These are phyloP conservation scores for Dryobotodes eremita DNA, from an alignment of 2,888 invertebrate genomes.

Conservation along the genomic window DNA sequence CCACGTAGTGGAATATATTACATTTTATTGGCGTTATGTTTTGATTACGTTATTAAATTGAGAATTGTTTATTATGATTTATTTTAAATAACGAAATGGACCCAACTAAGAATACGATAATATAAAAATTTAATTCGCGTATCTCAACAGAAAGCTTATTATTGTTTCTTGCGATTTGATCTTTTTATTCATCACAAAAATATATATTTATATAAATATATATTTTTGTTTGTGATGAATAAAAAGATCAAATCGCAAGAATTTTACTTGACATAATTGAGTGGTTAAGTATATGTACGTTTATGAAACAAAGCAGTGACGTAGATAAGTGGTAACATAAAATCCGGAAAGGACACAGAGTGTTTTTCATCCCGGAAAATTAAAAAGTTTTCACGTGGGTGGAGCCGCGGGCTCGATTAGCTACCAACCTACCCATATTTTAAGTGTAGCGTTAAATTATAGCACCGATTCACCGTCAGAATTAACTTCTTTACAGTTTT, in stretches of 20 bases:
- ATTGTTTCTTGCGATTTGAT: neutral
- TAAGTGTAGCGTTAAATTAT: slow-evolving; percentile 26
- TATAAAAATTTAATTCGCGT: neutral
- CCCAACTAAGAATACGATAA: neutral
- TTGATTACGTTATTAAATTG: neutral
- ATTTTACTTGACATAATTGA: no score
- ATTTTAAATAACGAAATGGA: neutral
- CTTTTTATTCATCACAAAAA: neutral
- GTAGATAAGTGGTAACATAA: slow-evolving; percentile 42
- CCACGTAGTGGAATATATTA: slow-evolving; percentile 41
- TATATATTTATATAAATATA: no score
- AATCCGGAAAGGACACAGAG: slow-evolving; percentile 36
- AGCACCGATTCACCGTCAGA: neutral
- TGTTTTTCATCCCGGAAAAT: slow-evolving; percentile 55
- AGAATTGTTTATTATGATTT: neutral
- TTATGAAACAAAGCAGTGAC: slow-evolving; percentile 10
- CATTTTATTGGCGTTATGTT: slow-evolving; percentile 24
- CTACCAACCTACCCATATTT: slow-evolving; percentile 28
- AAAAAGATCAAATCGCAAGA: neutral
- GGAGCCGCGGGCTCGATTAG: slow-evolving; percentile 20
- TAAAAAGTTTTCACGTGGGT: slow-evolving; percentile 45
- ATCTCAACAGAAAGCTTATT: neutral
- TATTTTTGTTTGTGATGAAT: neutral
- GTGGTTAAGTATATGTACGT: neutral
- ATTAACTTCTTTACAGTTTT: neutral